These are phyloP conservation scores for Stictocephala bisonia DNA, from an alignment of 2,888 invertebrate genomes.

Conservation along the genomic window DNA sequence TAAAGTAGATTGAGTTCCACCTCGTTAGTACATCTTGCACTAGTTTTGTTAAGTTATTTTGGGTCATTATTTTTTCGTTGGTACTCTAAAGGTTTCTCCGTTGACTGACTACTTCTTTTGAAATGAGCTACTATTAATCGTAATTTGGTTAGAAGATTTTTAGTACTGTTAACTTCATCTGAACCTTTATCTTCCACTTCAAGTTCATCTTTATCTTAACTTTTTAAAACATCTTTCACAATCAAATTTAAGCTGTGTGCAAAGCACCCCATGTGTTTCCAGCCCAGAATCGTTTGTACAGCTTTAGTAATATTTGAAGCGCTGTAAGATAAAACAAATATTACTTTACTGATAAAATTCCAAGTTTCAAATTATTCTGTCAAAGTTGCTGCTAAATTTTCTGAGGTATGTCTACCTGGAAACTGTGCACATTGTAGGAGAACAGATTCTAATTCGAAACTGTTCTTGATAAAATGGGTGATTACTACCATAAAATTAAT, in stretches of 20 bases:
- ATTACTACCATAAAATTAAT: too few species aligned
- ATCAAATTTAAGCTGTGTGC: slow-evolving; percentile 60
- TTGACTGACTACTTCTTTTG: slow-evolving; percentile 25
- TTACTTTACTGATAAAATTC: too few species aligned
- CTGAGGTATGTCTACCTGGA: too few species aligned
- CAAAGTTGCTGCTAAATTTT: too few species aligned
- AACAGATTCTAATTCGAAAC: too few species aligned
- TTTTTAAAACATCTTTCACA: slow-evolving; percentile 55
- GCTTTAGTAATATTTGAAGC: slow-evolving; percentile 59
- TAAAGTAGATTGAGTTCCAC: slow-evolving; percentile 46
- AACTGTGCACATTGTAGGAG: too few species aligned
- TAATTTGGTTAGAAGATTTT: slow-evolving; percentile 49
- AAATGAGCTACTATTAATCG: slow-evolving; percentile 19
- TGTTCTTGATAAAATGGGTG: too few species aligned
- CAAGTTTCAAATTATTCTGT: too few species aligned
- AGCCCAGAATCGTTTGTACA: slow-evolving; percentile 52
- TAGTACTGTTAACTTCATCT: too few species aligned
- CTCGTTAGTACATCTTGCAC: slow-evolving; percentile 37
- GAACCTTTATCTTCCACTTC: too few species aligned
- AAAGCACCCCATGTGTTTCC: slow-evolving; percentile 58
- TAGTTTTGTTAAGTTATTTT: slow-evolving; percentile 32
- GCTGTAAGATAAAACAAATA: too few species aligned
- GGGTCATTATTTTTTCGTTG: neutral
- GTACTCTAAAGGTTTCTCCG: slow-evolving; percentile 3
- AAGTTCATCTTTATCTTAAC: slow-evolving; percentile 35